phyloP scores from a whole-genome alignment of 64 coral and sea anemone genomes.

The Stylophora pistillata region DNA sequence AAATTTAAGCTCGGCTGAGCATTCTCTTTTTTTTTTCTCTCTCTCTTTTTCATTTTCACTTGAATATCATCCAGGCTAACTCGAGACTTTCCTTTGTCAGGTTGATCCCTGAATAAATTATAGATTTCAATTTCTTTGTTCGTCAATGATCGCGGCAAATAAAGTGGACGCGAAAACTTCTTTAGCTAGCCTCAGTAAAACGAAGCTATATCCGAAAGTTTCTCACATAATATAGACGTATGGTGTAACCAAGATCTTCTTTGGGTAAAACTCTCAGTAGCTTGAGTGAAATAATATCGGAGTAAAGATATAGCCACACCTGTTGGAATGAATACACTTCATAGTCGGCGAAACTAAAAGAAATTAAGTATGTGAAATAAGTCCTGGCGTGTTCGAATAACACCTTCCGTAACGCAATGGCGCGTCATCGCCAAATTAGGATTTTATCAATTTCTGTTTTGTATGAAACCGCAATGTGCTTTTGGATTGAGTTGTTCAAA shows the following conservation, averaged over 20 bases:
- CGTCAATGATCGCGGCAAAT: neutral
- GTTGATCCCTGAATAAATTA: conserved; percentile 41
- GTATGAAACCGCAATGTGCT: conserved; percentile 25
- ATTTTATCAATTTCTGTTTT: neutral
- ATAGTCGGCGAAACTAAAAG: neutral
- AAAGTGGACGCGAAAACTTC: neutral
- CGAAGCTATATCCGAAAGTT: neutral
- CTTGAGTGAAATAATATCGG: neutral
- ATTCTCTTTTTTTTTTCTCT: no score
- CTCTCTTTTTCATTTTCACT: neutral
- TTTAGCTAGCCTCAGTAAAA: neutral
- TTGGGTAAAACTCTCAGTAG: neutral
- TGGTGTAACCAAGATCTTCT: neutral
- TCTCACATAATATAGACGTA: neutral
- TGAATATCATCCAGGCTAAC: neutral
- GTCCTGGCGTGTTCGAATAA: neutral
- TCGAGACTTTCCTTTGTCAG: neutral
- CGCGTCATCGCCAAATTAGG: neutral
- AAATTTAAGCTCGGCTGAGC: no score
- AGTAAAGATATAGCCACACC: neutral
- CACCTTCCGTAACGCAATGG: neutral
- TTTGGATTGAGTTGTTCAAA: neutral
- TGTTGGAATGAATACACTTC: neutral
- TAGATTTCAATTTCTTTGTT: conserved; percentile 44
- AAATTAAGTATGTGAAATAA: neutral